Percentiles rank a stretch among this genome's conserved stretches.
These are phyloP conservation scores for Acrobasis suavella DNA, from an alignment of 2,888 invertebrate genomes.

Conservation along the genomic window DNA sequence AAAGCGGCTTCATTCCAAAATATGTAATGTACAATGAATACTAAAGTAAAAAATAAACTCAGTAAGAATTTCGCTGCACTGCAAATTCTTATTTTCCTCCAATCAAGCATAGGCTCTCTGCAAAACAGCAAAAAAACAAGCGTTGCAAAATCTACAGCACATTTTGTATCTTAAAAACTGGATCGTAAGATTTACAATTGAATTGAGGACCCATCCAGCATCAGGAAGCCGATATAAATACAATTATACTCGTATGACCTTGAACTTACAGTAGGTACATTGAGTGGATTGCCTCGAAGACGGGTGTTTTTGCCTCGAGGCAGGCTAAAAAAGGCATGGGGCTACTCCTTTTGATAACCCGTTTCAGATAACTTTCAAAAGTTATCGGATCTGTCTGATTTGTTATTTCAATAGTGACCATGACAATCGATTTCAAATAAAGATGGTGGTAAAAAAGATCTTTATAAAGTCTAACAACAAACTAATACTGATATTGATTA, in stretches of 20 bases:
- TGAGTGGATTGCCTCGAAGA: constrained; percentile 53
- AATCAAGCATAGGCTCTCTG: constrained; percentile 2
- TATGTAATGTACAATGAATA: neutral
- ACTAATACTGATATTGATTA: no score
- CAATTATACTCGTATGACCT: constrained; percentile 63
- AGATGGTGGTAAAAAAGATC: neutral
- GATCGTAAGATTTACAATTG: constrained; percentile 1
- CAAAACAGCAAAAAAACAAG: neutral
- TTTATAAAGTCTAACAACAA: no score
- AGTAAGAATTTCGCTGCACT: constrained; percentile 1
- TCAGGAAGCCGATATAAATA: constrained; percentile 67
- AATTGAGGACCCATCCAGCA: constrained; percentile 40
- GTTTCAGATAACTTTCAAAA: constrained; percentile 42
- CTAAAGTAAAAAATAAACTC: neutral
- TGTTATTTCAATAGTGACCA: constrained; percentile 7
- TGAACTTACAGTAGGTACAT: constrained; percentile 68
- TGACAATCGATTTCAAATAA: neutral
- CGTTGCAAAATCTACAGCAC: neutral
- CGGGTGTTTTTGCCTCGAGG: constrained; percentile 45
- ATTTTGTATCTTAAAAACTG: neutral
- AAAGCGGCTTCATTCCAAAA: no score
- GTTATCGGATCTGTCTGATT: constrained; percentile 18
- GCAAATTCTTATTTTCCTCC: constrained; percentile 1
- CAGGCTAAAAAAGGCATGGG: constrained; percentile 52
- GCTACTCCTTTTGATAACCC: constrained; percentile 47